These are phyloP conservation scores for Pachypsylla venusta DNA, from an alignment of 1,140 invertebrate genomes.

Conservation along the genomic window DNA sequence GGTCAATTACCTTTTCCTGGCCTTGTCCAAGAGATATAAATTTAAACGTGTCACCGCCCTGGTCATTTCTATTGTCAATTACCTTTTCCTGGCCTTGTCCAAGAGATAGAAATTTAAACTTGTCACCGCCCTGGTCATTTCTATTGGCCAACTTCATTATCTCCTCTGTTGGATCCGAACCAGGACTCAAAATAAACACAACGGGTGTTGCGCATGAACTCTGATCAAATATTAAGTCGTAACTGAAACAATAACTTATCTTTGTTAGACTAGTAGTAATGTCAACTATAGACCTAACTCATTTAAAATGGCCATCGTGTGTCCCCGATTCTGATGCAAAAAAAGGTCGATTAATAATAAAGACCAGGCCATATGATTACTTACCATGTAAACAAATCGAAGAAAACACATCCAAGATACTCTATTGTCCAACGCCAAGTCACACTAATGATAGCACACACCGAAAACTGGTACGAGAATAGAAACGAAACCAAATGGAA, in stretches of 20 bases:
- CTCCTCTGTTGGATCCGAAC: conserved; percentile 73
- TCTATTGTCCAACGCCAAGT: too few species aligned
- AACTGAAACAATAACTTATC: conserved; percentile 34
- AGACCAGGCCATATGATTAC: too few species aligned
- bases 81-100: conserved; percentile 79
- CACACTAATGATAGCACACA: too few species aligned
- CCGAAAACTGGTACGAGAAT: too few species aligned
- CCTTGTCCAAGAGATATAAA: conserved; percentile 78
- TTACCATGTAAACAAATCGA: too few species aligned
- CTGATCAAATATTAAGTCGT: conserved; percentile 66
- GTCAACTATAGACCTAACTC: too few species aligned
- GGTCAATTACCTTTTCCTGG: conserved; percentile 50
- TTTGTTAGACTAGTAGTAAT: too few species aligned
- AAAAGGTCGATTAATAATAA: too few species aligned
- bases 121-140: conserved; percentile 45
- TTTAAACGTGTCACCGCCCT: conserved; percentile 52
- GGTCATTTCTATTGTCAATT: conserved; percentile 33
- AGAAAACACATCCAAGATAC: too few species aligned
- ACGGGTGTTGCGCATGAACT: conserved; percentile 61
- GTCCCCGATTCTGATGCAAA: too few species aligned
- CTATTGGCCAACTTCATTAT: conserved; percentile 71
- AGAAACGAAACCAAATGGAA: too few species aligned
- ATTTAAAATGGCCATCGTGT: too few species aligned
- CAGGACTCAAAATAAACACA: conserved; percentile 73
- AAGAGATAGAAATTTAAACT: conserved; percentile 67